Evolutionary conservation across 2,797 vertebrate genomes (phyloP).

Genomic region (Macroramphosus scolopax): DNA sequence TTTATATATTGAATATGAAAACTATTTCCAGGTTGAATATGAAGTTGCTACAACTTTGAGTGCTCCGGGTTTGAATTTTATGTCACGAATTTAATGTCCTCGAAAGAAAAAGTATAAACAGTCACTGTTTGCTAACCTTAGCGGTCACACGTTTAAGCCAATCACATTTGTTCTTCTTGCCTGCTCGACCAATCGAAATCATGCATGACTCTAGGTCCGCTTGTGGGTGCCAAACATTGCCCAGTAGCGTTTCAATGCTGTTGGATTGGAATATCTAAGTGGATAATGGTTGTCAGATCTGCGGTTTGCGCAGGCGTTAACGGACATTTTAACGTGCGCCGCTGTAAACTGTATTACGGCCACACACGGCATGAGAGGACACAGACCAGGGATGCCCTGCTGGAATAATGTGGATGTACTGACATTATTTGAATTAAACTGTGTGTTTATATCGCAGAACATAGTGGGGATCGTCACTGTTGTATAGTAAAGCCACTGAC

Average conservation of each 20-base stretch:
- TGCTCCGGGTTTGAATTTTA: too few relatives aligned
- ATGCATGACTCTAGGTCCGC: background rate
- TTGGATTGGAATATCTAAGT: fast-evolving
- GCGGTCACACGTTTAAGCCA: slow-evolving; percentile 26
- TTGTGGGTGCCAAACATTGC: background rate
- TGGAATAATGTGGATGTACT: background rate
- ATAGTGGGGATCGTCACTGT: fast-evolving
- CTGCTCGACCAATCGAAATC: slow-evolving; percentile 18
- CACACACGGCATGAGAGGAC: slow-evolving; percentile 24
- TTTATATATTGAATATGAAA: too few relatives aligned
- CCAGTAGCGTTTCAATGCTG: background rate
- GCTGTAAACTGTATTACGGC: background rate
- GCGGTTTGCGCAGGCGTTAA: background rate
- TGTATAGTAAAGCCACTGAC: too few relatives aligned
- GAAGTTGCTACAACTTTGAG: too few relatives aligned
- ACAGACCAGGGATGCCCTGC: background rate
- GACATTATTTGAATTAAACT: background rate
- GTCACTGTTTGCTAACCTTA: slow-evolving; percentile 13
- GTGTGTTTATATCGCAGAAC: background rate
- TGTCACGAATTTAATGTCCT: too few relatives aligned
- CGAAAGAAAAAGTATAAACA: too few relatives aligned
- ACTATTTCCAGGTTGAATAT: too few relatives aligned
- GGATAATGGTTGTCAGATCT: background rate
- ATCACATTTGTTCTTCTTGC: slow-evolving; percentile 8
- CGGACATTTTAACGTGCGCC: background rate